Base-by-base conservation (phyloP, 2,888 invertebrate genomes). In the Orthosia cruda region DNA sequence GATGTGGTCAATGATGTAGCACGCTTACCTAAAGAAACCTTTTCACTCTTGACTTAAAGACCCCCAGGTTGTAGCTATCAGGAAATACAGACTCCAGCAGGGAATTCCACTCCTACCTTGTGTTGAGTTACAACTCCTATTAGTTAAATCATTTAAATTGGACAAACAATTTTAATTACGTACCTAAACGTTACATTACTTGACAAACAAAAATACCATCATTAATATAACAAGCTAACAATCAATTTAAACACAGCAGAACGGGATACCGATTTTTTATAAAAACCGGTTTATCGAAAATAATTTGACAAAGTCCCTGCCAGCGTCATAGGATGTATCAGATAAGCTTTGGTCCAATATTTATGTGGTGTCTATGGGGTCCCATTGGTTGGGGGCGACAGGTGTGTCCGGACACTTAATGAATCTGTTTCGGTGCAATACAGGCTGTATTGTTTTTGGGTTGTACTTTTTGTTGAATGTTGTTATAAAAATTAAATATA, bases 371-470 rank as follows among this genome's bases (percentile, higher is more conserved):
- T 70, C 47, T 54, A 55, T 62, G 54, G 63, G 61, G 26, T 54
- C 76, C 81, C 67, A 88, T 88, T 89, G 89, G 90, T 70, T n/a
- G 76, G 73, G 15, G 72, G 61, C 58, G 83, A 85, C 91, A 91
- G 91, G 91, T 91, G 91, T 81, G 81, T 73, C 57, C 76, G 63
- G 77, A 65, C 85, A 84, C 76, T 81, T 87, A 90, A 89, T 90
- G 86, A 89, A 90, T 91, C 89, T 84, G 84, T 88, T 80, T 80
- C 55, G 59, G 32, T 45, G 23, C 13, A 66, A 70, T 84, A 91
- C 83, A 88, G 89, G 71, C 0, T 87, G 88, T 4, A 9, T 12
- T n/a, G 0, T 47, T 45, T 58, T 23, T 4, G 15, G 15, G 4
- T 52, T 11, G 45, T 12, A 20, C 26, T 32, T 26, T 61, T 23